Conservation (phyloP, 2,888 invertebrate genomes). For the Phaedon cochleariae region DNA sequence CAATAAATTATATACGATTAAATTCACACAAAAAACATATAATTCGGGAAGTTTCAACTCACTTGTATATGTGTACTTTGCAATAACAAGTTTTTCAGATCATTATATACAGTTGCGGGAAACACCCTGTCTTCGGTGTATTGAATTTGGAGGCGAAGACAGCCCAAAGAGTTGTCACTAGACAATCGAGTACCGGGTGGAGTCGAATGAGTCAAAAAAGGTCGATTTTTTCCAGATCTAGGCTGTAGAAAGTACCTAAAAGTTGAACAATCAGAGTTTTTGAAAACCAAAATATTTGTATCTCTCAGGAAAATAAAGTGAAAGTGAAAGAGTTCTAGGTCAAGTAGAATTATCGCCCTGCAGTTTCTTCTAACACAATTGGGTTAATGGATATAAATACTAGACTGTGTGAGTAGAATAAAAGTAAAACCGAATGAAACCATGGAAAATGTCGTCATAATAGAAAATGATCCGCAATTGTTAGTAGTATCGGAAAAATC, state of each 20-base stretch:
- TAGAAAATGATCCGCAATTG: slow-evolving; percentile 18
- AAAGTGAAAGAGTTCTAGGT: neutral
- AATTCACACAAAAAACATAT: no score
- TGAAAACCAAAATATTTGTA: no score
- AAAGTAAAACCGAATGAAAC: slow-evolving; percentile 8
- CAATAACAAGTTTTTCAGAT: slow-evolving; percentile 79
- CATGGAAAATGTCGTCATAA: slow-evolving; percentile 15
- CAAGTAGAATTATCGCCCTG: neutral
- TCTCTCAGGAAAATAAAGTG: neutral
- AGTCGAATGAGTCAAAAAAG: slow-evolving; percentile 72
- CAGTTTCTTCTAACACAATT: neutral
- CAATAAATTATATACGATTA: neutral
- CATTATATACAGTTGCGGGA: slow-evolving; percentile 80
- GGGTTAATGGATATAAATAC: neutral
- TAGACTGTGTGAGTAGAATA: neutral
- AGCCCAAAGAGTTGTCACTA: slow-evolving; percentile 76
- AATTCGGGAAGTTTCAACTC: slow-evolving; percentile 43
- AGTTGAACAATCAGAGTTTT: slow-evolving; percentile 9
- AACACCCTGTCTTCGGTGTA: slow-evolving; percentile 92
- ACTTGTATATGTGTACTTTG: slow-evolving; percentile 75
- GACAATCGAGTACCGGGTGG: slow-evolving; percentile 78
- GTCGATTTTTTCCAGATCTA: slow-evolving; percentile 70
- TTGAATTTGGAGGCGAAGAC: slow-evolving; percentile 83
- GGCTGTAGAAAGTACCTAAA: slow-evolving; percentile 81
- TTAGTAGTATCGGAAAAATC: slow-evolving; percentile 15